Percentiles rank a stretch among this genome's conserved stretches.
Conservation (phyloP, 2,888 invertebrate genomes). For the Eupithecia inturbata region DNA sequence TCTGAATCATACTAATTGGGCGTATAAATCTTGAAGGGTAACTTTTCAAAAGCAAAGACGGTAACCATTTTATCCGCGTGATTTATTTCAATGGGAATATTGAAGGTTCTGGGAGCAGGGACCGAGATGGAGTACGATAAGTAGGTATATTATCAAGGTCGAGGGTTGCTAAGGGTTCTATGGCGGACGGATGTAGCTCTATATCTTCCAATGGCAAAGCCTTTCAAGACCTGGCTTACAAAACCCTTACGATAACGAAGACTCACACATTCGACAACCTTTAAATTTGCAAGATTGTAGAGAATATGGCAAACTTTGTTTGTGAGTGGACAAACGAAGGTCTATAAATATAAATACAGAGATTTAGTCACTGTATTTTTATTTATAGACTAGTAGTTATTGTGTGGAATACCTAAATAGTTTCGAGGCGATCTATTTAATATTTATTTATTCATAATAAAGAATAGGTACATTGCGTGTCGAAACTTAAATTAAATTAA, state of each 20-base stretch:
- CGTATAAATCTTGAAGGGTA: slow-evolving; percentile 28
- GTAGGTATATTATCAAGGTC: slow-evolving; percentile 22
- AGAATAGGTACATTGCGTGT: no score
- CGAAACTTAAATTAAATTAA: no score
- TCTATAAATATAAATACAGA: neutral
- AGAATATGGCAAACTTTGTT: neutral
- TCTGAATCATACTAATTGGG: slow-evolving; percentile 26
- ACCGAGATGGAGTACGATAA: slow-evolving; percentile 20
- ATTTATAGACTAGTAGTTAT: no score
- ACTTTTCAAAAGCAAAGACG: slow-evolving; percentile 27
- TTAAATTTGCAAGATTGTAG: neutral
- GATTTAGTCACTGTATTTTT: no score
- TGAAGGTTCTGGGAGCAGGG: neutral
- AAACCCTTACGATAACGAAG: neutral
- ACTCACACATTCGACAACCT: neutral
- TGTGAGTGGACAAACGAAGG: neutral
- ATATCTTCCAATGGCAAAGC: neutral
- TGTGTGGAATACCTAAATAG: neutral
- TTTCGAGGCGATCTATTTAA: neutral
- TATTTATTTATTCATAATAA: no score
- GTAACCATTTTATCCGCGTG: slow-evolving; percentile 23
- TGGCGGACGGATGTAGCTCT: slow-evolving; percentile 16
- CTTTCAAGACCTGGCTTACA: slow-evolving; percentile 4
- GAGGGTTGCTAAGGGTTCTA: slow-evolving; percentile 26
- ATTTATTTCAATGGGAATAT: slow-evolving; percentile 20